Evolutionary conservation across 2,797 vertebrate species (phyloP), one percentile per base, ranked within the genome.

Genomic region (Crenuchus spilurus): DNA sequence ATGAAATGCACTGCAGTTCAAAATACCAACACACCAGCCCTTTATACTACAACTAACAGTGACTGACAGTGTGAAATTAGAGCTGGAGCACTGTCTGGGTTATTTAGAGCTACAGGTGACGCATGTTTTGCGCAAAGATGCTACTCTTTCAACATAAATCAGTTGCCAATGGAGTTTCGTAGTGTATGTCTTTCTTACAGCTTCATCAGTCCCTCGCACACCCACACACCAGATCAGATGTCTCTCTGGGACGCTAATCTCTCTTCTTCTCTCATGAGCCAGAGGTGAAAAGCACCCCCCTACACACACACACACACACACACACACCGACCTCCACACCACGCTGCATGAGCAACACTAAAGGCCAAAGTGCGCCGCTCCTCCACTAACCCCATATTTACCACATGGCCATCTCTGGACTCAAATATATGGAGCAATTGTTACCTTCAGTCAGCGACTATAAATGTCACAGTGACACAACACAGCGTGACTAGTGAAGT

Each of bases 131-230:
- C 26, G 20, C 37, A 30, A 54, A n/a, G n/a, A n/a, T n/a, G n/a
- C n/a, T n/a, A n/a, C n/a, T n/a, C n/a, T n/a, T n/a, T n/a, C n/a
- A n/a, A n/a, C n/a, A n/a, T n/a, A n/a, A n/a, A n/a, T n/a, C n/a
- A n/a, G n/a, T n/a, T n/a, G n/a, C n/a, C n/a, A n/a, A n/a, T n/a
- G n/a, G n/a, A n/a, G n/a, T n/a, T n/a, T n/a, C n/a, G n/a, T n/a
- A n/a, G n/a, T n/a, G n/a, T n/a, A n/a, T 87, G 85, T 84, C 78
- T 89, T 92, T 91, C 92, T 91, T 90, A 91, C 87, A 86, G 83
- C 79, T 73, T 80, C 62, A 60, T 68, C 63, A 73, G 80, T 84
- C 82, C 82, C 82, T 4, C 78, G 82, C 84, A 83, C 84, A 77
- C 71, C 83, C 78, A 84, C 82, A 86, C 72, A 83, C 81, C 81